Percentiles rank a stretch among this genome's conserved stretches.
phyloP scores from a whole-genome alignment of 2,888 invertebrate species.

The Notocelia uddmanniana region DNA sequence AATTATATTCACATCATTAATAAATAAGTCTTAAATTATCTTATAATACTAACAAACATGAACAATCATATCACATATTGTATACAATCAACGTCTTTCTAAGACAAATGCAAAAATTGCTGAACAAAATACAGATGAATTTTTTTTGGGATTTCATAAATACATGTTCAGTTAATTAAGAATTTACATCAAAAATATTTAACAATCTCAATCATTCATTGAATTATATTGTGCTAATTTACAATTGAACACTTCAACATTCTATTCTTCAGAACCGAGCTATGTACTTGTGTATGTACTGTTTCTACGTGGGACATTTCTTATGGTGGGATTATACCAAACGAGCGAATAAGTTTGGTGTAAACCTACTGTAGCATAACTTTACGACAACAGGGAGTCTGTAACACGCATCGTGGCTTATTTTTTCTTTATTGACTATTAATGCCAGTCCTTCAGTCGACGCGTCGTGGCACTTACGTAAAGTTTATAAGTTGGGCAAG shows the following conservation, averaged over 20 bases:
- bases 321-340: not conserved
- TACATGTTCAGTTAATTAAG: constrained; percentile 2
- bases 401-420: too few species aligned
- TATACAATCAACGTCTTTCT: constrained; percentile 26
- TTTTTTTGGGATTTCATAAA: constrained; percentile 19
- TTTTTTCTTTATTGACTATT: too few species aligned
- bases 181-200: not conserved
- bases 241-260: not conserved
- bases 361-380: not conserved
- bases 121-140: not conserved
- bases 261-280: not conserved
- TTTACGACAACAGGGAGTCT: not conserved
- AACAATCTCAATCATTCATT: not conserved
- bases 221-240: not conserved
- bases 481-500: too few species aligned
- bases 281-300: not conserved
- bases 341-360: not conserved
- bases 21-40: constrained; percentile 46
- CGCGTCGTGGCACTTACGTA: too few species aligned
- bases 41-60: constrained; percentile 29
- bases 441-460: too few species aligned
- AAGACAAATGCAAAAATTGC: constrained; percentile 36
- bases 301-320: not conserved
- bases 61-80: constrained; percentile 38
- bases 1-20: constrained; percentile 64